A percentile compares a stretch with the other conserved stretches of the same genome.
Conservation (phyloP, 2,888 invertebrate genomes). For the Lymantria dispar region DNA sequence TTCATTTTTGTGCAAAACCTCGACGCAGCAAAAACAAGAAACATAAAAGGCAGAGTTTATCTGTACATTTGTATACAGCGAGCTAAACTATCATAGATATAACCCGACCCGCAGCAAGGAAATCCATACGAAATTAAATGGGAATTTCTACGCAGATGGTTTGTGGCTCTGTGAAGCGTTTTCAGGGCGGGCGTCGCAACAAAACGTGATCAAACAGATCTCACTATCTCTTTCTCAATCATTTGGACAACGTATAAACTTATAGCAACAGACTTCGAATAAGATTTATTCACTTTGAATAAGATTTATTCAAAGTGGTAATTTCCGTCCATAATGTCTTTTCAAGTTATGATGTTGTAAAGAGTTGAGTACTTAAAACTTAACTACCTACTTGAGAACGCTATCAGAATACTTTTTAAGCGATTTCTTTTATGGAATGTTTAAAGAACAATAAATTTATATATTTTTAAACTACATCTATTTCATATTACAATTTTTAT, state of each 20-base stretch:
- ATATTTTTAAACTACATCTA: too few species aligned
- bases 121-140: conserved; percentile 61
- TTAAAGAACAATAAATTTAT: neutral
- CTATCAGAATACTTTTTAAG: conserved; percentile 2
- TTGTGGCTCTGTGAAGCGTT: conserved; percentile 59
- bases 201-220: conserved; percentile 49
- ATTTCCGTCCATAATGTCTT: conserved; percentile 7
- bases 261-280: neutral
- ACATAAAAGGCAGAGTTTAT: conserved; percentile 2
- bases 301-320: conserved; percentile 4
- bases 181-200: conserved; percentile 40
- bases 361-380: conserved; percentile 14
- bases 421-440: conserved; percentile 3
- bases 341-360: conserved; percentile 21
- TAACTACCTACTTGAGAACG: conserved; percentile 10
- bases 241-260: conserved; percentile 9
- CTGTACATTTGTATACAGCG: conserved; percentile 5
- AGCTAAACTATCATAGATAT: conserved; percentile 16
- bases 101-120: conserved; percentile 28
- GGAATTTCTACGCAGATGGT: conserved; percentile 63
- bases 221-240: conserved; percentile 7
- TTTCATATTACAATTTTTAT: too few species aligned
- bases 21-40: conserved; percentile 5
- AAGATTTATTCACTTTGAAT: neutral
- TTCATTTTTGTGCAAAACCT: neutral